A percentile compares a stretch with the other conserved stretches of the same genome.
Evolutionary conservation across 1,140 invertebrate species (phyloP).

Genomic region (Mya arenaria): DNA sequence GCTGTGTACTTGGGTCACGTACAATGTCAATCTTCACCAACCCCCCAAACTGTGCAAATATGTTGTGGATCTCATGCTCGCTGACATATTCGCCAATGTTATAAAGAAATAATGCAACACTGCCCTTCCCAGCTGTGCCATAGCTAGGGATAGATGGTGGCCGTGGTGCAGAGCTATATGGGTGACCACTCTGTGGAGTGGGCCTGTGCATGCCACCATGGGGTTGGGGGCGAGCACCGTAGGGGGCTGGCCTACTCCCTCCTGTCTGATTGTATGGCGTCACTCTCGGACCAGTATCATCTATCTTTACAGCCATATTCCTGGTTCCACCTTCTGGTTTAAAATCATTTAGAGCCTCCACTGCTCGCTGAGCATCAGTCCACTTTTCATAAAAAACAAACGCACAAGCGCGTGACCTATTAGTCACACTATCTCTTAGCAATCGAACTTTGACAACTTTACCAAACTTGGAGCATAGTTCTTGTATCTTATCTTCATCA

Average conservation of each 20-base stretch:
- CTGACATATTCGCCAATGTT: slow-evolving; percentile 38
- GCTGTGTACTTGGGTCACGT: slow-evolving; percentile 5
- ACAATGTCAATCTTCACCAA: slow-evolving; percentile 47
- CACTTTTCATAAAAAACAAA: slow-evolving; percentile 40
- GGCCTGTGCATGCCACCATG: neutral
- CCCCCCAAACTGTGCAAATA: slow-evolving; percentile 49
- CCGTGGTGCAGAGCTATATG: neutral
- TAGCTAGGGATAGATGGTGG: neutral
- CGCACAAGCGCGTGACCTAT: neutral
- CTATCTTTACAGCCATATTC: neutral
- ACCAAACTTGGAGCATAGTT: slow-evolving; percentile 24
- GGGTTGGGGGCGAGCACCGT: neutral
- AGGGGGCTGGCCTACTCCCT: neutral
- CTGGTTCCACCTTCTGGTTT: slow-evolving; percentile 10
- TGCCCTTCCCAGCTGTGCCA: neutral
- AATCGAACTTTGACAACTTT: slow-evolving; percentile 27
- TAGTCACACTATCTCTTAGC: slow-evolving; percentile 29
- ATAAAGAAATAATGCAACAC: slow-evolving; percentile 29
- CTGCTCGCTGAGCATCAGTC: slow-evolving; percentile 30
- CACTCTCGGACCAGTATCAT: neutral
- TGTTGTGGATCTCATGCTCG: slow-evolving; percentile 34
- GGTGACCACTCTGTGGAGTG: neutral
- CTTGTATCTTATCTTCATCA: slow-evolving; percentile 18
- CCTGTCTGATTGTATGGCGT: slow-evolving; percentile 15
- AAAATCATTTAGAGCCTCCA: slow-evolving; percentile 15